Percentiles rank a stretch among this genome's conserved stretches.
These are phyloP conservation scores for Limnephilus lunatus DNA, from an alignment of 2,888 invertebrate genomes.

Conservation along the genomic window DNA sequence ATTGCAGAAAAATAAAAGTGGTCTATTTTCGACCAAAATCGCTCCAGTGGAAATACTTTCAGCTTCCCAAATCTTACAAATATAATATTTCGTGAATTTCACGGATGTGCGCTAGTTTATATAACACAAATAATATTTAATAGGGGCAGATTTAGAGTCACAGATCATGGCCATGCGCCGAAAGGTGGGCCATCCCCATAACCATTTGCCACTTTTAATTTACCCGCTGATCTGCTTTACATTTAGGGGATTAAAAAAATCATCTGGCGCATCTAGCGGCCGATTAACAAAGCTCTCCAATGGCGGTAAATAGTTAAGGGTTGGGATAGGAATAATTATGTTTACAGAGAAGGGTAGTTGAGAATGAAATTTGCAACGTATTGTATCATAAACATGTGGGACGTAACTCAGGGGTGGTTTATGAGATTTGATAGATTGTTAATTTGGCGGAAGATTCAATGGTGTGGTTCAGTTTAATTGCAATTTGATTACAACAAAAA, in stretches of 20 bases:
- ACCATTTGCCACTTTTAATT: constrained; percentile 41
- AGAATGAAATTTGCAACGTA: constrained; percentile 37
- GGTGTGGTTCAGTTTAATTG: background rate
- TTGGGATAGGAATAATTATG: background rate
- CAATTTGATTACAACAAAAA: background rate
- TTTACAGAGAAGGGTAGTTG: constrained; percentile 3
- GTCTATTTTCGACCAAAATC: no score
- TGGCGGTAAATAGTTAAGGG: constrained; percentile 8
- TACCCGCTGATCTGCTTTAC: constrained; percentile 15
- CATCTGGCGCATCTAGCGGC: constrained; percentile 43
- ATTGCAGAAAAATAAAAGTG: no score
- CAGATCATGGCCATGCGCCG: background rate
- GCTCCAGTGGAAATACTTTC: no score
- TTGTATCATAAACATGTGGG: constrained; percentile 41
- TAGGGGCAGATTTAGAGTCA: constrained; percentile 3
- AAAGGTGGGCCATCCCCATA: constrained; percentile 36
- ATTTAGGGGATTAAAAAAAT: constrained; percentile 46
- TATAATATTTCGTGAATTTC: no score
- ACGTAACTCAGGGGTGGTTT: constrained; percentile 14
- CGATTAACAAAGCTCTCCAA: constrained; percentile 29
- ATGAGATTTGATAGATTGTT: constrained; percentile 37
- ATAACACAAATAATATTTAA: background rate
- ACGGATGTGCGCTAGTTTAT: no score
- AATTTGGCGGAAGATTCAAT: constrained; percentile 27
- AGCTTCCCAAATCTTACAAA: no score